Base-by-base conservation (phyloP, 2,797 vertebrate species). In the Furcifer pardalis region DNA sequence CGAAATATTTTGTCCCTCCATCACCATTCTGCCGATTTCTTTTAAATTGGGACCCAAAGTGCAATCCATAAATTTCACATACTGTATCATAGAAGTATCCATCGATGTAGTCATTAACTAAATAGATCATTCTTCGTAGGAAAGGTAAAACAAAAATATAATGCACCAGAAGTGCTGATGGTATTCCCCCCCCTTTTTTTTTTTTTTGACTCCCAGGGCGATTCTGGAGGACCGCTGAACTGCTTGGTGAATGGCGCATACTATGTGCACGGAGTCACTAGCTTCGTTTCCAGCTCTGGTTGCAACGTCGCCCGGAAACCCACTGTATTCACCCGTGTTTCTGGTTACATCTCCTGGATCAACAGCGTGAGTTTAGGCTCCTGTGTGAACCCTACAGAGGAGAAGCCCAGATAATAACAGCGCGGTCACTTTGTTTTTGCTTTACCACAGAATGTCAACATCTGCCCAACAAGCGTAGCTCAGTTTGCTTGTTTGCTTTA, bases 161-260 rank as follows among this genome's bases (percentile, higher is more conserved):
- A 84, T 60, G 35, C 2, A 78, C 59, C 8, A 60, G 52, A 42
- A 71, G 59, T 42, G 35, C 17, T 30, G 23, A 4, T 49, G 23
- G 12, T 35, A 23, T 44, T 21, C 62, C 17, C 7, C 69, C 32
- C 21, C 66, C n/a, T n/a, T n/a, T n/a, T n/a, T n/a, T n/a, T 59
- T 76, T 62, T 42, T 83, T 92, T 68, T 49, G 68, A 60, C 42
- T 42, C 1, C n/a, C 85, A 98, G 97, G 98, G 98, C 5, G 97
- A 98, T 88, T 98, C 98, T 2, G 98, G 98, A 0, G 97, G 98
- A 6, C 98, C 98, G 72, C 96, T 99, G 84, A 94, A 98, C 94
- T 98, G 98, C 84, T 88, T 81, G 1, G 97, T 97, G 52, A 91
- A 87, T 0, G 97, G 97, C 13, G 42, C 81, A 71, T 98, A 97